phyloP scores from a whole-genome alignment of 2,888 invertebrate species.

The Yponomeuta malinellus region DNA sequence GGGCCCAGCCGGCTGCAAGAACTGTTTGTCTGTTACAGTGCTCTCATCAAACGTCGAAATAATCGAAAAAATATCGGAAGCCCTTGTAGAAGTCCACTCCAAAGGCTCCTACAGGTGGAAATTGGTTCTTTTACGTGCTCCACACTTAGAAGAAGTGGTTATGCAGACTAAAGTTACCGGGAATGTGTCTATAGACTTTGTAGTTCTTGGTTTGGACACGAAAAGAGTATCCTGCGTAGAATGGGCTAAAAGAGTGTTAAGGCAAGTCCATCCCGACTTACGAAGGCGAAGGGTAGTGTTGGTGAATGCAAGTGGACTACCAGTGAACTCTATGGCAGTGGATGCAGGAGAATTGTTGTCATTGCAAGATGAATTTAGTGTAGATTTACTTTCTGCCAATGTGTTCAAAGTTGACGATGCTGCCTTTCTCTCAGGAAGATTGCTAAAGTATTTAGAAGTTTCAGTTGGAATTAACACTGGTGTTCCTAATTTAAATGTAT shows the following conservation, averaged over 20 bases:
- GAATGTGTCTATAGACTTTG: constrained; percentile 56
- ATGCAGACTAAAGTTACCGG: constrained; percentile 47
- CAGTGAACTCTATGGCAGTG: constrained; percentile 57
- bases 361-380: constrained; percentile 46
- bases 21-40: constrained; percentile 51
- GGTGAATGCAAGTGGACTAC: constrained; percentile 57
- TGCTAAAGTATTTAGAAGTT: constrained; percentile 59
- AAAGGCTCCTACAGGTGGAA: constrained; percentile 56
- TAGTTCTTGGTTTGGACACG: constrained; percentile 57
- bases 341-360: constrained; percentile 49
- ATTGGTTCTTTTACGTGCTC: constrained; percentile 47
- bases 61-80: constrained; percentile 52
- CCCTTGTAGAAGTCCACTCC: constrained; percentile 47
- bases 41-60: constrained; percentile 55
- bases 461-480: constrained; percentile 60
- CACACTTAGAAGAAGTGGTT: constrained; percentile 48
- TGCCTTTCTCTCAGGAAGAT: constrained; percentile 44
- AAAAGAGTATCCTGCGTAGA: constrained; percentile 56
- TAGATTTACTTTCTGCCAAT: constrained; percentile 59
- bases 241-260: constrained; percentile 52
- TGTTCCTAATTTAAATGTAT: constrained; percentile 61
- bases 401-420: constrained; percentile 44
- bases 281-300: constrained; percentile 53
- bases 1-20: constrained; percentile 51
- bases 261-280: constrained; percentile 59